phyloP scores from a whole-genome alignment of 2,888 invertebrate genomes.

The Dicyrtoma fusca region DNA sequence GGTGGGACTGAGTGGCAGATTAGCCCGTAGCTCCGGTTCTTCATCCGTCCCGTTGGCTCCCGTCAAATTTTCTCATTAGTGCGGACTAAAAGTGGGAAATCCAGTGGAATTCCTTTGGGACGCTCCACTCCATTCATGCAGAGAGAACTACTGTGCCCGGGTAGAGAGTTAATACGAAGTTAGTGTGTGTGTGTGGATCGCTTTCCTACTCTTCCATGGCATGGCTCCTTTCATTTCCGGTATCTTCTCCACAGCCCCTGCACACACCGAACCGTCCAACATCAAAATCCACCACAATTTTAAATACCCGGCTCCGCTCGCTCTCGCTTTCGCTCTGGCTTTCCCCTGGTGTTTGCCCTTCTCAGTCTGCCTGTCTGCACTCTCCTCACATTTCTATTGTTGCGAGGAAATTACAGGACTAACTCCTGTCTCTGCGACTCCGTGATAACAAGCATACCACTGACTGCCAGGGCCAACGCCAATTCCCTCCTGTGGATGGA shows the following conservation, averaged over 20 bases:
- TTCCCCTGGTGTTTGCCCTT: no score
- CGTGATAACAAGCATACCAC: no score
- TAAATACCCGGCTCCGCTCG: conserved; percentile 4
- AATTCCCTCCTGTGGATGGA: no score
- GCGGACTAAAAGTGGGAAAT: conserved; percentile 28
- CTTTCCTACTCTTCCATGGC: no score
- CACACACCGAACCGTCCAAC: not conserved
- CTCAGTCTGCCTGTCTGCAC: no score
- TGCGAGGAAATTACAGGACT: no score
- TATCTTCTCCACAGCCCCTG: conserved; percentile 7
- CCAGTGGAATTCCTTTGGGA: conserved; percentile 17
- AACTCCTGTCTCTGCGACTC: no score
- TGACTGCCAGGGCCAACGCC: no score
- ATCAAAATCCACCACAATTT: not conserved
- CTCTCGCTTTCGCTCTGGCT: not conserved
- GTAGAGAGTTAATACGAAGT: no score
- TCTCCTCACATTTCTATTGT: no score
- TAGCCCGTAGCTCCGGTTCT: not conserved
- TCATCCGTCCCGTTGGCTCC: conserved; percentile 12
- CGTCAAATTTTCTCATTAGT: conserved; percentile 31
- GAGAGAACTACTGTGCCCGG: no score
- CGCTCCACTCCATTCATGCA: not conserved
- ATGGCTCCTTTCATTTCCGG: not conserved
- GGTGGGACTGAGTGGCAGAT: conserved; percentile 7
- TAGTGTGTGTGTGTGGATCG: not conserved